Conservation (phyloP, 1,140 invertebrate species). For the Tetraneura akinire region DNA sequence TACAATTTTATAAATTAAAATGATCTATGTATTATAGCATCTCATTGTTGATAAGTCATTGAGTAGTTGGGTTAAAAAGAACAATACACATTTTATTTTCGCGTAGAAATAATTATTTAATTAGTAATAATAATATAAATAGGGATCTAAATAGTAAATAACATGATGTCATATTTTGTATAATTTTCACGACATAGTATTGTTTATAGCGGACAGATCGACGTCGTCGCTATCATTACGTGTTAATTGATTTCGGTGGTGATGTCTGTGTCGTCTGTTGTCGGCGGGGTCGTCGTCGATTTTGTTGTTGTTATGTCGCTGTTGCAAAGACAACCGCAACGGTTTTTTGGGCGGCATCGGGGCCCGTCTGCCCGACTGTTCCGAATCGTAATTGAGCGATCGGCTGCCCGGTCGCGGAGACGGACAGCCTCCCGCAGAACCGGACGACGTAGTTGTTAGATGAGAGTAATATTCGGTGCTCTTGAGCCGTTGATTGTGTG, state of each 20-base stretch:
- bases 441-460: neutral
- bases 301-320: slow-evolving; percentile 55
- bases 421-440: neutral
- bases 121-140: no score
- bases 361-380: slow-evolving; percentile 56
- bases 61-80: no score
- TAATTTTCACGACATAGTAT: slow-evolving; percentile 18
- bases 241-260: neutral
- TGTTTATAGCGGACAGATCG: slow-evolving; percentile 36
- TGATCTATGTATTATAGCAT: no score
- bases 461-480: slow-evolving; percentile 47
- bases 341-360: slow-evolving; percentile 84
- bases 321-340: slow-evolving; percentile 75
- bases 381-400: slow-evolving; percentile 40
- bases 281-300: neutral
- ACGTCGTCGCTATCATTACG: neutral
- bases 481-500: slow-evolving; percentile 3
- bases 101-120: no score
- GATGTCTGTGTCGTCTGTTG: neutral
- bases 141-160: no score
- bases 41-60: no score
- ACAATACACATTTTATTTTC: no score
- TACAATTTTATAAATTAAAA: no score
- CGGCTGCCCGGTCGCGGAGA: slow-evolving; percentile 6
- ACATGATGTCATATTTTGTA: no score